A percentile compares a stretch with the other conserved stretches of the same genome.
Conservation (phyloP, 2,888 invertebrate genomes). For the Corythucha ciliata region DNA sequence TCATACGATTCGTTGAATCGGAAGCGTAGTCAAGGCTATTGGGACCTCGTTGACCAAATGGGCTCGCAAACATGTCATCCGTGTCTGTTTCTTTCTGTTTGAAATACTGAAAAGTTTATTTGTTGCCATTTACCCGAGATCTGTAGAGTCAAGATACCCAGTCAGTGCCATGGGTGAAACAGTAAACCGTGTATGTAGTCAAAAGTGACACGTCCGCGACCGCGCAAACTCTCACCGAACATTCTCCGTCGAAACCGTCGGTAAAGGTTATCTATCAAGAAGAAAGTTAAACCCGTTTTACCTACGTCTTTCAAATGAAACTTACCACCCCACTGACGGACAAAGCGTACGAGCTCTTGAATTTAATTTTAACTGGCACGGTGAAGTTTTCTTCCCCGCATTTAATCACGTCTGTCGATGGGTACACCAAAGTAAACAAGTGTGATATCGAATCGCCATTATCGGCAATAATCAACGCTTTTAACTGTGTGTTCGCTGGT, state of each 20-base stretch:
- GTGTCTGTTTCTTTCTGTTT: too few species aligned
- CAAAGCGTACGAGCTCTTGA: conserved; percentile 16
- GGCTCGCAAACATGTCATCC: too few species aligned
- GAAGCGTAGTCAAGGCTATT: too few species aligned
- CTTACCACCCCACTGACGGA: conserved; percentile 8
- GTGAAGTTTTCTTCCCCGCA: conserved; percentile 25
- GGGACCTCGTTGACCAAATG: too few species aligned
- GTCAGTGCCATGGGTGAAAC: conserved; percentile 8
- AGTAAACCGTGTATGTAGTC: conserved; percentile 18
- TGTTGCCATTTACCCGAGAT: too few species aligned
- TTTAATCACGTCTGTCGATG: conserved; percentile 32
- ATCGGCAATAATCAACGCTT: conserved; percentile 6
- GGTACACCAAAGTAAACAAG: conserved; percentile 20
- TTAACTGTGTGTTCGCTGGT: conserved; percentile 21
- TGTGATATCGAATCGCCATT: conserved; percentile 15
- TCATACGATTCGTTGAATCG: too few species aligned
- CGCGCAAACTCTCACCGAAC: conserved; percentile 13
- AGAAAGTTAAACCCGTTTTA: background rate
- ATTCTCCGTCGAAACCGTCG: conserved; percentile 17
- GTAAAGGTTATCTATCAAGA: conserved; percentile 5
- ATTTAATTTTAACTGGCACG: conserved; percentile 23
- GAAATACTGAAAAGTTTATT: too few species aligned
- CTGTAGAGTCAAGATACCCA: too few species aligned
- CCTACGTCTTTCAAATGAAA: background rate
- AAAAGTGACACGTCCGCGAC: conserved; percentile 15